Evolutionary conservation across 2,113 vertebrate species (phyloP), one percentile per base, ranked within the genome.

Genomic region (Stigmatopora argus): DNA sequence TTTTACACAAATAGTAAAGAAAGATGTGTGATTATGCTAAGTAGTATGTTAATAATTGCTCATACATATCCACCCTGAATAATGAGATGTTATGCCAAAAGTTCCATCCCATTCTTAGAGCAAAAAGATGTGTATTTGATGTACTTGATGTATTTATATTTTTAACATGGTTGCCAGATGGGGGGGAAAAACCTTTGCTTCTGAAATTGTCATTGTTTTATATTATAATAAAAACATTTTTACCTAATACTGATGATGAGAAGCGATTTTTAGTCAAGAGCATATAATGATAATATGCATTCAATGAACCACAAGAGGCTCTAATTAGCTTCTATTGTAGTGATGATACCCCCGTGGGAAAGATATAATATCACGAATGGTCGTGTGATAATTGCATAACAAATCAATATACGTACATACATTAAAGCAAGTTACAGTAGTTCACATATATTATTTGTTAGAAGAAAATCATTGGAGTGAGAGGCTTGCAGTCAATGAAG

Each of bases 211-310:
- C 5, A 0, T 17, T 34, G 7, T 77, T 72, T 80, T 71, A 34
- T 71, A 67, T 13, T 35, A 31, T 67, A 71, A 67, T 70, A 68
- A 65, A 75, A 58, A 17, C 2, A 48, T 55, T 60, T 62, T 19
- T 10, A 3, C 19, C 1, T 17, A 46, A 51, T 59, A 1, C 46
- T 52, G 23, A 51, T 15, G 11, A 23, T 1, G 19, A 4, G 34
- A 1, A 35, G 3, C 52, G 7, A 65, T 55, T 62, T 55, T 34
- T 5, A 19, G 17, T 18, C 34, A 17, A 59, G 7, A 8, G 51
- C 19, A 52, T 8, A 3, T 10, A 21, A 52, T 7, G 49, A 34
- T 26, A 14, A 13, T 38, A 0, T 38, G 35, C 35, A 7, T 38
- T 38, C 35, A 38, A 38, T 38, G 35, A 5, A 38, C 7, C 4